Percentiles rank a stretch among this genome's conserved stretches.
Conservation (phyloP, 2,797 vertebrate genomes). For the Phataginus tricuspis region DNA sequence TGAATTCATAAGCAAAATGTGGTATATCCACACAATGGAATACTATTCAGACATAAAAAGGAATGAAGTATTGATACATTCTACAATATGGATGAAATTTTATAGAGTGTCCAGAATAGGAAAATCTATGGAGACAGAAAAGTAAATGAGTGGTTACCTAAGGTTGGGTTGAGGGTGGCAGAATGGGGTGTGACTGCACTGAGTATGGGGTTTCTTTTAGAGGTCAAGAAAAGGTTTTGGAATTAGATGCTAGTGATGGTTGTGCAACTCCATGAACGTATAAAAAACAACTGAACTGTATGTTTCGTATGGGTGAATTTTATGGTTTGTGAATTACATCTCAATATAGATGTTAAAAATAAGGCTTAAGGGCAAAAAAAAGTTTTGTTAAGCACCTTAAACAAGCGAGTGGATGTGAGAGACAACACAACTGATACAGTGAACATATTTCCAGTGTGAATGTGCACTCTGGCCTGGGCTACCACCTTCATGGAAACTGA, state of each 20-base stretch:
- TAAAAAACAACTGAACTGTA: background rate
- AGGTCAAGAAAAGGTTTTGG: background rate
- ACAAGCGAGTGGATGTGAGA: background rate
- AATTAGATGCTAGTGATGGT: background rate
- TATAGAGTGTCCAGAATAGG: background rate
- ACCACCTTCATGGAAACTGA: background rate
- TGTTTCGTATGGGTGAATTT: background rate
- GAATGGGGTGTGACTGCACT: background rate
- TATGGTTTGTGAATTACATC: background rate
- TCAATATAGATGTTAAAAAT: background rate
- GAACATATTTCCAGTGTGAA: background rate
- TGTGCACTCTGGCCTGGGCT: background rate
- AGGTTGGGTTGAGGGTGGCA: background rate
- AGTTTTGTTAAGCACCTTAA: background rate
- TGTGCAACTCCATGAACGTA: background rate
- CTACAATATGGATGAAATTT: background rate
- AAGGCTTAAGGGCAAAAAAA: background rate
- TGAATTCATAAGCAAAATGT: background rate
- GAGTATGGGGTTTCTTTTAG: background rate
- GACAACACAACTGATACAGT: background rate
- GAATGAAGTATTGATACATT: background rate
- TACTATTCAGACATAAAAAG: constrained; percentile 1
- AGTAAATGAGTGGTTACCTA: background rate
- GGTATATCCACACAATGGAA: background rate
- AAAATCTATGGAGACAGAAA: background rate